phyloP scores from a whole-genome alignment of 2,113 vertebrate species.

The Platichthys stellatus region DNA sequence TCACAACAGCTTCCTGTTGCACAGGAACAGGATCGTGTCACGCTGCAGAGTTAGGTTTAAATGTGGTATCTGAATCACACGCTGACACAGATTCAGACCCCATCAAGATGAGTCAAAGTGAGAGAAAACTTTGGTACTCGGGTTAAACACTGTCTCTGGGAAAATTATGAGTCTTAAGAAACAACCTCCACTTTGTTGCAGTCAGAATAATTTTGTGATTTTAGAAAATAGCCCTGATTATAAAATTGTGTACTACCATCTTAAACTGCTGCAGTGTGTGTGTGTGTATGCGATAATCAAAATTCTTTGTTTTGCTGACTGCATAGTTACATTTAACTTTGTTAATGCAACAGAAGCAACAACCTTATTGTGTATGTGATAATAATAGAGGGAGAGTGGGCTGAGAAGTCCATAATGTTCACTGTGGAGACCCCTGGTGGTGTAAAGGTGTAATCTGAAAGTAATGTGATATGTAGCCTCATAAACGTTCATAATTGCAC shows the following conservation, averaged over 20 bases:
- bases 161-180: not conserved
- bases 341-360: no score
- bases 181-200: not conserved
- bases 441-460: not conserved
- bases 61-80: slow-evolving; percentile 6
- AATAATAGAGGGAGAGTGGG: no score
- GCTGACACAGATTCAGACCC: not conserved
- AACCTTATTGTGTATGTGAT: no score
- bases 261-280: no score
- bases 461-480: not conserved
- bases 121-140: not conserved
- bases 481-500: not conserved
- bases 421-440: slow-evolving; percentile 51
- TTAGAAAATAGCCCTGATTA: no score
- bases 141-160: not conserved
- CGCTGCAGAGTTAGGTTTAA: not conserved
- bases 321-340: no score
- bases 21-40: slow-evolving; percentile 26
- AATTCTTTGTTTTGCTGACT: no score
- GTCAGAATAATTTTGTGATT: not conserved
- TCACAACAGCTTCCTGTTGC: slow-evolving; percentile 63
- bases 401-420: not conserved
- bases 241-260: no score
- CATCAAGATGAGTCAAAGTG: not conserved
- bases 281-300: no score